Percentiles rank a stretch among this genome's conserved stretches.
Evolutionary conservation across 2,888 invertebrate genomes (phyloP).

Genomic region (Melinopterus prodromus): DNA sequence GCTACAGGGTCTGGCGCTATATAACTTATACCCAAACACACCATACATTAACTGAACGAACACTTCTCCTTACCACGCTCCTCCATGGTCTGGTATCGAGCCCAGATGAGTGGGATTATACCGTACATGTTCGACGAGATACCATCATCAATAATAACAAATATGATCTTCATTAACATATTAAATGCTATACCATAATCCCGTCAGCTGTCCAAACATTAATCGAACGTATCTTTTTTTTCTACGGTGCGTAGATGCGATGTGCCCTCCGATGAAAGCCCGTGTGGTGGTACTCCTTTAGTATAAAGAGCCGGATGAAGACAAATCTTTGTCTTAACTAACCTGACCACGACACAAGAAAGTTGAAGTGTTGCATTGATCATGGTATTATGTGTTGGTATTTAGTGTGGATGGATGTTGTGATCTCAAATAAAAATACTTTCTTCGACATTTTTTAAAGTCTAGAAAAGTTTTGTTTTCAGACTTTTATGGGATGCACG

Average conservation of each 20-base stretch:
- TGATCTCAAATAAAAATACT: no score
- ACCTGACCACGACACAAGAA: not conserved
- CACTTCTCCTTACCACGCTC: conserved; percentile 35
- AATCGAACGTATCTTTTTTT: conserved; percentile 34
- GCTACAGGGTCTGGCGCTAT: conserved; percentile 31
- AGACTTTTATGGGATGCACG: no score
- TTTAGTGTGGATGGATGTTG: no score
- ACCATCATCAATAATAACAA: conserved; percentile 58
- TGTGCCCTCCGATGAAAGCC: not conserved
- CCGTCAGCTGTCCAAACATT: conserved; percentile 33
- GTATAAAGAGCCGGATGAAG: not conserved
- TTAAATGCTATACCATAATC: conserved; percentile 37
- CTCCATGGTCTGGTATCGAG: conserved; percentile 27
- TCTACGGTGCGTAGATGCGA: conserved; percentile 5
- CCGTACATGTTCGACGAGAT: conserved; percentile 56
- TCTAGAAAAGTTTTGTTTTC: no score
- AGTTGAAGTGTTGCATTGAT: not conserved
- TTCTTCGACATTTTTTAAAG: no score
- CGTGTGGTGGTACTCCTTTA: conserved; percentile 13
- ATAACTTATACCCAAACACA: conserved; percentile 45
- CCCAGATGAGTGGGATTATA: conserved; percentile 54
- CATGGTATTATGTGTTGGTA: no score
- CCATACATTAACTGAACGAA: conserved; percentile 41
- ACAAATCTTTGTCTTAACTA: conserved; percentile 4
- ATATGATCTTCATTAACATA: conserved; percentile 47